A percentile compares a stretch with the other conserved stretches of the same genome.
Evolutionary conservation across 1,140 invertebrate genomes (phyloP).

Genomic region (Hormaphis cornu): DNA sequence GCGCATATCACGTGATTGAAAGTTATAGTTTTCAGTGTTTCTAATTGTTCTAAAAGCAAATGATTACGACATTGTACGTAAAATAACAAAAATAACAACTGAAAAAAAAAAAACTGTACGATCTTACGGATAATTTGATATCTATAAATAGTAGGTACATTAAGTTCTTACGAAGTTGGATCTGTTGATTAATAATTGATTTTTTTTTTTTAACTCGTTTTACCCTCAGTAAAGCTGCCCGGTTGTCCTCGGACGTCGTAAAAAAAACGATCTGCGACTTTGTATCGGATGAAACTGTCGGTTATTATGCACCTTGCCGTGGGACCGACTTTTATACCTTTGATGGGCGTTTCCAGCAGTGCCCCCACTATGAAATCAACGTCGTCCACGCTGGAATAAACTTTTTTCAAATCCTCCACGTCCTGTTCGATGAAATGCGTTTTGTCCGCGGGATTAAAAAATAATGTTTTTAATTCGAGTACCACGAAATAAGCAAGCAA

Average conservation of each 20-base stretch:
- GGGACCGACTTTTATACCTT: slow-evolving; percentile 63
- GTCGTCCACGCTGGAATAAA: slow-evolving; percentile 59
- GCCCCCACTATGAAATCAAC: slow-evolving; percentile 77
- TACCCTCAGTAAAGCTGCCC: slow-evolving; percentile 62
- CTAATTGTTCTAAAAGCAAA: background rate
- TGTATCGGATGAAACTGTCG: slow-evolving; percentile 68
- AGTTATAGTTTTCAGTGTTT: background rate
- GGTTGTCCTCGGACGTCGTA: slow-evolving; percentile 62
- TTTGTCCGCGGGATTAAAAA: too few relatives aligned
- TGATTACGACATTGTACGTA: background rate
- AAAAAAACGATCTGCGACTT: slow-evolving; percentile 68
- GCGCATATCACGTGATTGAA: background rate
- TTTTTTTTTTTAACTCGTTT: slow-evolving; percentile 39
- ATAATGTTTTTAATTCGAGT: too few relatives aligned
- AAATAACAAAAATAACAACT: background rate
- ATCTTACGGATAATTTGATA: too few relatives aligned
- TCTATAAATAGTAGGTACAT: too few relatives aligned
- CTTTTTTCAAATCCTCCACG: slow-evolving; percentile 43
- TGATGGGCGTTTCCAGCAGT: slow-evolving; percentile 57
- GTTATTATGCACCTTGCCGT: slow-evolving; percentile 75
- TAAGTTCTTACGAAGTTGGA: too few relatives aligned
- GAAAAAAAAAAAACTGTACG: too few relatives aligned
- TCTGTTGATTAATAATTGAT: too few relatives aligned
- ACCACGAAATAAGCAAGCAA: background rate
- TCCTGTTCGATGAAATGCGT: slow-evolving; percentile 40